phyloP scores from a whole-genome alignment of 2,113 vertebrate genomes.

The Bos javanicus region DNA sequence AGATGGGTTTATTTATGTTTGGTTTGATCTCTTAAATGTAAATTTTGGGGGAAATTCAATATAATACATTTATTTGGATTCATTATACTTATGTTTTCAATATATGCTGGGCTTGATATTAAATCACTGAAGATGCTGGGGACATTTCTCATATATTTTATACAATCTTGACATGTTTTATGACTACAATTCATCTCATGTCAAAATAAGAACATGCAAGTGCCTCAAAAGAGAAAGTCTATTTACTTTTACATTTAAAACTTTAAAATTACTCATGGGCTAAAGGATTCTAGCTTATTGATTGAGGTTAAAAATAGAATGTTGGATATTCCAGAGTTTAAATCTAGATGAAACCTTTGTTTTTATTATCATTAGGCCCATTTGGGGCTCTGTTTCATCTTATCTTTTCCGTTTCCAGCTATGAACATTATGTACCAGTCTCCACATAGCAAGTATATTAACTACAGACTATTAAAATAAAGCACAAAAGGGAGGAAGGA shows the following conservation, averaged over 20 bases:
- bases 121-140: background rate
- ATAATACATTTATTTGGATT: background rate
- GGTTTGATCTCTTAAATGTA: background rate
- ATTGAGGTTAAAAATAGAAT: background rate
- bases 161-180: background rate
- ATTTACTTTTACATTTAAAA: slow-evolving; percentile 8
- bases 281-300: background rate
- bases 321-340: background rate
- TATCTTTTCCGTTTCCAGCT: background rate
- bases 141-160: background rate
- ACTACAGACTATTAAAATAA: background rate
- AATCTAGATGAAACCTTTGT: background rate
- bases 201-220: slow-evolving; percentile 24
- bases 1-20: background rate
- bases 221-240: background rate
- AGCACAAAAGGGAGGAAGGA: background rate
- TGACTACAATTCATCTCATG: background rate
- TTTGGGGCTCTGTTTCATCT: background rate
- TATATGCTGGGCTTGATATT: background rate
- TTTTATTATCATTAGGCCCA: background rate
- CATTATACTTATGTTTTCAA: slow-evolving; percentile 31
- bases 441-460: background rate
- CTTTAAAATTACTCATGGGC: background rate
- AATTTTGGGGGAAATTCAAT: background rate
- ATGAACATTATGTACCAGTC: background rate